These are phyloP conservation scores for Anthoscopus minutus DNA, from an alignment of 2,113 vertebrate species.

Conservation along the genomic window DNA sequence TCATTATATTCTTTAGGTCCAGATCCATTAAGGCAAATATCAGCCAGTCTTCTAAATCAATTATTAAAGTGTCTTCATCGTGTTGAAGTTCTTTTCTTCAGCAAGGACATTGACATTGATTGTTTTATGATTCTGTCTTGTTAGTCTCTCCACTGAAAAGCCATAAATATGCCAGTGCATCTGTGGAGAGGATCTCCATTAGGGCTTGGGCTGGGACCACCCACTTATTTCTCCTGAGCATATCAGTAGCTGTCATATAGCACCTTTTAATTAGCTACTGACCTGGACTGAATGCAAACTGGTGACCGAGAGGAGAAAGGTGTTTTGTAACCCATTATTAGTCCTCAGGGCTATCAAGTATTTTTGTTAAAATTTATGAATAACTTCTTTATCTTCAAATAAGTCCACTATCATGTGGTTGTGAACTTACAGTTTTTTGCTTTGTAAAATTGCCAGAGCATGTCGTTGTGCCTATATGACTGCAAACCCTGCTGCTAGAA, in stretches of 20 bases:
- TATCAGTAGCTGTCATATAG: background rate
- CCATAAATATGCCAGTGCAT: background rate
- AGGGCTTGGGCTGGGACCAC: background rate
- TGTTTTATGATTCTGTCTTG: background rate
- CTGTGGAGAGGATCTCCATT: background rate
- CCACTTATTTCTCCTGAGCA: background rate
- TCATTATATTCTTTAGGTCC: background rate
- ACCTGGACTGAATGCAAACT: background rate
- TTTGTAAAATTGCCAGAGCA: conserved; percentile 32
- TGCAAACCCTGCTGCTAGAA: background rate
- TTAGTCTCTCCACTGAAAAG: background rate
- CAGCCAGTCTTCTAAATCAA: background rate
- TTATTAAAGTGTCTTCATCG: background rate
- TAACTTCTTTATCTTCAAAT: conserved; percentile 18
- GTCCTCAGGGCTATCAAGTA: background rate
- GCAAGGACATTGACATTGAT: background rate
- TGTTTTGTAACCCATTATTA: background rate
- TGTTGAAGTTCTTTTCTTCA: background rate
- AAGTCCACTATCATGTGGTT: background rate
- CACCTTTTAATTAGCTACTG: background rate
- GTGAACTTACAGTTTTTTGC: background rate
- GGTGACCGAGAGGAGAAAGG: background rate
- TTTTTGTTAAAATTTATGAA: background rate
- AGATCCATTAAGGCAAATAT: background rate
- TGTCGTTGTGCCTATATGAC: background rate